Base-by-base conservation (phyloP, 2,797 vertebrate species). In the Ptychobarbus kaznakovi region DNA sequence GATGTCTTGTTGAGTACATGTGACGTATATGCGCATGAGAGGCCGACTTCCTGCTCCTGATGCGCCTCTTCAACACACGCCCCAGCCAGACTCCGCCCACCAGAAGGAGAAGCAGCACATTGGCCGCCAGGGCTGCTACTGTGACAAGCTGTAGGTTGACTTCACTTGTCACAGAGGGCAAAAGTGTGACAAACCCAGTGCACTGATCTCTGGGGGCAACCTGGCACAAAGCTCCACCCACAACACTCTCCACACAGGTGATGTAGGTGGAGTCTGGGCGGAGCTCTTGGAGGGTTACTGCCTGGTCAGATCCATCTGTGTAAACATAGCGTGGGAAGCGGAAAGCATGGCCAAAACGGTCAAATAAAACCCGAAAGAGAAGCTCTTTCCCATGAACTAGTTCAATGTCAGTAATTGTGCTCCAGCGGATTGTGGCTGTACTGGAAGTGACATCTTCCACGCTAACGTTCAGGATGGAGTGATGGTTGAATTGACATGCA, bases 151-250 rank as follows among this genome's bases (percentile, higher is more conserved):
- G 97, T 84, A 97, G 96, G 90, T 97, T 96, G 89, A 91, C 56
- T 89, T 92, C 88, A 86, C 83, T 87, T 35, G 20, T 22, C 92
- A 4, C 0, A 3, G 75, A 25, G 25, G 7, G 58, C 0, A 95
- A 93, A 46, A 95, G 94, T 3, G 97, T 98, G 86, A 98, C 95
- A 87, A 98, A 91, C 12, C 97, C 97, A 0, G 91, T 93, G 1
- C 98, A 99, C 93, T 98, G 97, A 92, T 98, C 97, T 1, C 98
- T 94, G 0, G 98, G 97, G 0, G 97, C 98, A 7, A 98, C 96
- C 0, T 96, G 96, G 87, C 98, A 99, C 86, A 96, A 95, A 0
- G 94, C 94, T 4, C 97, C 96, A 0, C 94, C 95, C 0, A 98
- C 95, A 4, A 97, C 94, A 2, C 96, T 96, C 88, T 99, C 97